These are phyloP conservation scores for Eumeta japonica DNA, from an alignment of 1,140 invertebrate species.

Conservation along the genomic window DNA sequence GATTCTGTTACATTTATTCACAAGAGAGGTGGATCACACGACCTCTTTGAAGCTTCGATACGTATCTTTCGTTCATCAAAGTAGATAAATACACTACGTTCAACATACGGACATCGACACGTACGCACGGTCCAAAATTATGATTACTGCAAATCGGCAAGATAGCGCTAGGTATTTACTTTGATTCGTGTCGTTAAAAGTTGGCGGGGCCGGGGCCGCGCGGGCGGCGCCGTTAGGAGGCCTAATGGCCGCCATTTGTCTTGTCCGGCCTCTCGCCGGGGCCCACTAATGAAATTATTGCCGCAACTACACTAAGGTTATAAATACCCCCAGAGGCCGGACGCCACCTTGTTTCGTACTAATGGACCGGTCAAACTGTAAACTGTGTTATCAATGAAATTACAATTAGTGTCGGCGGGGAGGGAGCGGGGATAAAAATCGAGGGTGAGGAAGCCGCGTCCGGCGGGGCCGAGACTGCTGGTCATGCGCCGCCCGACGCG, in stretches of 20 bases:
- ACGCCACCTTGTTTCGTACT: slow-evolving; percentile 53
- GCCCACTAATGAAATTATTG: slow-evolving; percentile 57
- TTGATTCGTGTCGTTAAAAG: slow-evolving; percentile 56
- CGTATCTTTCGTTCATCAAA: too few species aligned
- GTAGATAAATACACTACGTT: too few species aligned
- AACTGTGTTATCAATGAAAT: slow-evolving; percentile 58
- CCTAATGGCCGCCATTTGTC: slow-evolving; percentile 54
- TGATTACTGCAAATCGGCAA: slow-evolving; percentile 49
- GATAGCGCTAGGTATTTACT: slow-evolving; percentile 52
- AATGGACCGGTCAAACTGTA: slow-evolving; percentile 58
- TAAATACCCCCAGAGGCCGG: slow-evolving; percentile 53
- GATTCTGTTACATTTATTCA: too few species aligned
- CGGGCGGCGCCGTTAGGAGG: slow-evolving; percentile 51
- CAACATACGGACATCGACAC: too few species aligned
- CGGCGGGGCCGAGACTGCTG: not conserved
- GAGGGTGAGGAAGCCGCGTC: slow-evolving; percentile 15
- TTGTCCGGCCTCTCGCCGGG: slow-evolving; percentile 54
- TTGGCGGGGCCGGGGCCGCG: slow-evolving; percentile 35
- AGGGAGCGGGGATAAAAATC: slow-evolving; percentile 48
- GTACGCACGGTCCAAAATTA: too few species aligned
- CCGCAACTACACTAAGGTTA: slow-evolving; percentile 57
- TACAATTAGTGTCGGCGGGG: slow-evolving; percentile 57
- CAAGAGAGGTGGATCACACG: too few species aligned
- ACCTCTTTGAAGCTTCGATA: too few species aligned
- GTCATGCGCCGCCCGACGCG: too few species aligned